phyloP scores from a whole-genome alignment of 2,113 vertebrate genomes.

The Petromus typicus region DNA sequence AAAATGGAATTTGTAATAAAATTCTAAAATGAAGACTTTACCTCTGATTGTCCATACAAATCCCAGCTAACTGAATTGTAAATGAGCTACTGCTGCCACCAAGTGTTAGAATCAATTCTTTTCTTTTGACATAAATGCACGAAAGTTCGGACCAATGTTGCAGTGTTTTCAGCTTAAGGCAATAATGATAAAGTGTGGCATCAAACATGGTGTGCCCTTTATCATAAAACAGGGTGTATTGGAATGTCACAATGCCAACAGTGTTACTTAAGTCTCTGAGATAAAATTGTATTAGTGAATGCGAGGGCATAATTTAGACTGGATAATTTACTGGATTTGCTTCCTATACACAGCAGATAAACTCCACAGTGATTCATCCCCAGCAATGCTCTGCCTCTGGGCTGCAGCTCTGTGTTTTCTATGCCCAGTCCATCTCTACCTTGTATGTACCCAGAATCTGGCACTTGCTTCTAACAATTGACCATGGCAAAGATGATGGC shows the following conservation, averaged over 20 bases:
- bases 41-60: not conserved
- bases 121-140: conserved; percentile 19
- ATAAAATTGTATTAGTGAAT: not conserved
- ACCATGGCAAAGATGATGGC: not conserved
- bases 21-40: not conserved
- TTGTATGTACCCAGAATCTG: too few relatives aligned
- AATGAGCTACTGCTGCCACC: conserved; percentile 76
- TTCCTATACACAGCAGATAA: not conserved
- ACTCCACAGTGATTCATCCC: not conserved
- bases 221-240: too few relatives aligned
- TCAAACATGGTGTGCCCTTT: not conserved
- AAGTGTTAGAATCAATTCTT: conserved; percentile 69
- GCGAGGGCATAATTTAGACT: not conserved
- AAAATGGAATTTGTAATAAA: too few relatives aligned
- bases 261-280: not conserved
- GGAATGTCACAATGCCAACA: conserved; percentile 21
- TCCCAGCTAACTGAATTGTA: not conserved
- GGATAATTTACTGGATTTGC: not conserved
- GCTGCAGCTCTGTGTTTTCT: not conserved
- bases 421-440: fast-evolving
- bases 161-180: not conserved
- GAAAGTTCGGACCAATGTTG: not conserved
- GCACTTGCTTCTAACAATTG: not conserved
- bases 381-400: not conserved
- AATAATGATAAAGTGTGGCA: not conserved